Evolutionary conservation across 2,113 vertebrate genomes (phyloP).

Genomic region (Oreochromis tanganicae): DNA sequence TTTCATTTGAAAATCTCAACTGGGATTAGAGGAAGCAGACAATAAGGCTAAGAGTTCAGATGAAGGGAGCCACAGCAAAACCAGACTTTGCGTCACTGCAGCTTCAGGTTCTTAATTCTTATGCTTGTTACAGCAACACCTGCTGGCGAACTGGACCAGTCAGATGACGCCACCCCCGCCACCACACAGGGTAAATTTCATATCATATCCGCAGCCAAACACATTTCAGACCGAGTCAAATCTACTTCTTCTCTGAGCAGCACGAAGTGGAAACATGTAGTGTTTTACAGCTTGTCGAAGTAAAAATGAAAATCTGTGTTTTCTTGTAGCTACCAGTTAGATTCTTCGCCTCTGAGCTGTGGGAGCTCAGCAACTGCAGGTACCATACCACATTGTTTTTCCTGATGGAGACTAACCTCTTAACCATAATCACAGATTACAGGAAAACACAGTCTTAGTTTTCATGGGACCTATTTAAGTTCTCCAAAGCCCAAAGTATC

Average conservation of each 20-base stretch:
- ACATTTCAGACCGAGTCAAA: neutral
- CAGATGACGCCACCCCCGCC: neutral
- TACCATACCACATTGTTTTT: neutral
- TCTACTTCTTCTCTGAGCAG: neutral
- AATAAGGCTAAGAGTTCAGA: neutral
- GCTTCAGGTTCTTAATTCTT: neutral
- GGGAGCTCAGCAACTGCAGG: constrained; percentile 11
- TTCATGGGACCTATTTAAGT: neutral
- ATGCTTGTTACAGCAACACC: neutral
- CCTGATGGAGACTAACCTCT: neutral
- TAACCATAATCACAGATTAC: neutral
- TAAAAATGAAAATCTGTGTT: neutral
- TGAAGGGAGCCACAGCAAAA: neutral
- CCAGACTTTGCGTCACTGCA: neutral
- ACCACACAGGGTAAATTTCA: neutral
- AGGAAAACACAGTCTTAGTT: neutral
- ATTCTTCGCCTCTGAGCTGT: neutral
- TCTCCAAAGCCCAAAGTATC: neutral
- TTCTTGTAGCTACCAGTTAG: neutral
- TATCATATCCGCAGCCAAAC: neutral
- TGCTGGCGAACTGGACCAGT: neutral
- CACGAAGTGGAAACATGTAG: neutral
- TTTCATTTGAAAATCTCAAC: neutral
- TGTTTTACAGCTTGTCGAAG: neutral
- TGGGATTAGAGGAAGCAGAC: neutral